phyloP scores from a whole-genome alignment of 2,797 vertebrate genomes.

The Benthosema pterotum region DNA sequence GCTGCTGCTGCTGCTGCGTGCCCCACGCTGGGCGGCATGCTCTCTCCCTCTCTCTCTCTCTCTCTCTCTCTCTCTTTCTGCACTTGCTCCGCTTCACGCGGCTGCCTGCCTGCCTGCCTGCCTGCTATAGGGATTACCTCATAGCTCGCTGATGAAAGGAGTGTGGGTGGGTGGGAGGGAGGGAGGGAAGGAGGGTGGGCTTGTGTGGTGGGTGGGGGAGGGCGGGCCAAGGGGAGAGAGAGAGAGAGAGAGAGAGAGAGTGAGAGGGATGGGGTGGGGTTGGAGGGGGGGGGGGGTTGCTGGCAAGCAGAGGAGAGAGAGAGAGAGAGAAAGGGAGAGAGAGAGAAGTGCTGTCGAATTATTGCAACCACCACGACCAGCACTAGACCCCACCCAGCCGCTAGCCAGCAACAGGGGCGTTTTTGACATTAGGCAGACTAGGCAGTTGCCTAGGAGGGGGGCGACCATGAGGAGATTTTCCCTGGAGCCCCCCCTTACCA shows the following conservation, averaged over 20 bases:
- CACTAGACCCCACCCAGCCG: constrained; percentile 78
- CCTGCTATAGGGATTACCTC: constrained; percentile 88
- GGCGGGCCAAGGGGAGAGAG: constrained; percentile 61
- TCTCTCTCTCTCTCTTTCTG: constrained; percentile 54
- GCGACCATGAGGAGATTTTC: no score
- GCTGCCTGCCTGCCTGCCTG: no score
- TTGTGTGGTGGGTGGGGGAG: no score
- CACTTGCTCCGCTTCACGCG: constrained; percentile 78
- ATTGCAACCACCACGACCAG: constrained; percentile 47
- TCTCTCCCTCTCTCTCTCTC: constrained; percentile 32
- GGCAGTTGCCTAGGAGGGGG: no score
- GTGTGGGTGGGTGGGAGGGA: constrained; percentile 76
- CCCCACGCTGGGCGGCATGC: constrained; percentile 64
- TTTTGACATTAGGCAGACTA: no score
- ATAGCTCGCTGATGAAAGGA: constrained; percentile 85
- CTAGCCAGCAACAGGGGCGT: no score
- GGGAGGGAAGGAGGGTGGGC: constrained; percentile 41
- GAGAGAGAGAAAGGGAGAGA: constrained; percentile 39
- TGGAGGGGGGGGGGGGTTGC: constrained; percentile 44
- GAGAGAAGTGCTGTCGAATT: constrained; percentile 65
- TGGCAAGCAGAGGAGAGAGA: constrained; percentile 54
- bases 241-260: constrained; percentile 36
- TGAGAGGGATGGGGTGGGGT: constrained; percentile 27
- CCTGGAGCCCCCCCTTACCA: no score
- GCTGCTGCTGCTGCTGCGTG: constrained; percentile 45